These are phyloP conservation scores for Hypercompe scribonia DNA, from an alignment of 2,888 invertebrate species.

Conservation along the genomic window DNA sequence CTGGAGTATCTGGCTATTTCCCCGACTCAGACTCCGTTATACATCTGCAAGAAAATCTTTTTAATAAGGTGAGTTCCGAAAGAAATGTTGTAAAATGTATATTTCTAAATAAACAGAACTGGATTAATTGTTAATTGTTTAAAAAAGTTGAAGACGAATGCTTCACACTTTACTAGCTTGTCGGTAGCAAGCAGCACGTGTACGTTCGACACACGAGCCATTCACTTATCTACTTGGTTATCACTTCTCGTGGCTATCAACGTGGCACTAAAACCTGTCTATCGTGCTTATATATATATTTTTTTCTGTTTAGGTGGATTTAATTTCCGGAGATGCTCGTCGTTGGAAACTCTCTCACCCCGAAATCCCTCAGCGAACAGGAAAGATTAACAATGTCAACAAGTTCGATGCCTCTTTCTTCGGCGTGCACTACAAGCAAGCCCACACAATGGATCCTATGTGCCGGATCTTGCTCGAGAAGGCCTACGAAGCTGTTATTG, in stretches of 20 bases:
- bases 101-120: too few relatives aligned
- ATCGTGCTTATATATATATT: too few relatives aligned
- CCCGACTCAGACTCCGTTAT: slow-evolving; percentile 92
- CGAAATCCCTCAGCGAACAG: slow-evolving; percentile 91
- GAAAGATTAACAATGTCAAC: slow-evolving; percentile 89
- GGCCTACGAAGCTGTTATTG: slow-evolving; percentile 92
- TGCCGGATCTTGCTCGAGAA: slow-evolving; percentile 92
- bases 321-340: slow-evolving; percentile 92
- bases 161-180: too few relatives aligned
- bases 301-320: slow-evolving; percentile 87
- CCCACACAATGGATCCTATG: slow-evolving; percentile 92
- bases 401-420: slow-evolving; percentile 93
- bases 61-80: slow-evolving; percentile 86
- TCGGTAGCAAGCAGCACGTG: too few relatives aligned
- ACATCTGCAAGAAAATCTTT: slow-evolving; percentile 90
- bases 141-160: too few relatives aligned
- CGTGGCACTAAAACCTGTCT: too few relatives aligned
- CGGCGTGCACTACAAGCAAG: slow-evolving; percentile 91
- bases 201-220: too few relatives aligned
- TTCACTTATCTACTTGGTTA: too few relatives aligned
- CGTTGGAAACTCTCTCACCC: slow-evolving; percentile 92
- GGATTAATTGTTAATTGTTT: too few relatives aligned
- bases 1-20: slow-evolving; percentile 90
- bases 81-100: too few relatives aligned
- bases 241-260: too few relatives aligned